phyloP scores from a whole-genome alignment of 1,140 invertebrate genomes.

The Lineus longissimus region DNA sequence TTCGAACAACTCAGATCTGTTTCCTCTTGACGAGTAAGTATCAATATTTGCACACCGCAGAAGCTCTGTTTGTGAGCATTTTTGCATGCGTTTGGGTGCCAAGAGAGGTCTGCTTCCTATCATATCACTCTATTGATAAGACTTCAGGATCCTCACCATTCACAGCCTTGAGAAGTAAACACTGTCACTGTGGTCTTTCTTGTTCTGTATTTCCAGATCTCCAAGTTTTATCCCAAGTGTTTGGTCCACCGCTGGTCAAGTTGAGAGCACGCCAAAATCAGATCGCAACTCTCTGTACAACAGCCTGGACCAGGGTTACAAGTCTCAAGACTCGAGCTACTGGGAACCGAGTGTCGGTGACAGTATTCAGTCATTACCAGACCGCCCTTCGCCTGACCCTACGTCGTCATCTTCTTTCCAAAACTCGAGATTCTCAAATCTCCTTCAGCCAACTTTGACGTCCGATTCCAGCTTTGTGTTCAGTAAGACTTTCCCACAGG shows the following conservation, averaged over 20 bases:
- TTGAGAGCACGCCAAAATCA: slow-evolving; percentile 9
- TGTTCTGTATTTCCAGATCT: background rate
- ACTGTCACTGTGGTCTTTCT: too few relatives aligned
- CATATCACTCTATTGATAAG: too few relatives aligned
- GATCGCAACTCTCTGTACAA: slow-evolving; percentile 9
- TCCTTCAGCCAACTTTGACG: background rate
- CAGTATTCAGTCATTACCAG: background rate
- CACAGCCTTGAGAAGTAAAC: too few relatives aligned
- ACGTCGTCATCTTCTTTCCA: background rate
- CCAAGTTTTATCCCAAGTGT: background rate
- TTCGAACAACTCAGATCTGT: background rate
- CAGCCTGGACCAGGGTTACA: slow-evolving; percentile 9
- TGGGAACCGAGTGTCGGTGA: background rate
- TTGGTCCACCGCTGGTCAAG: slow-evolving; percentile 8
- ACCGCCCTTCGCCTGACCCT: background rate
- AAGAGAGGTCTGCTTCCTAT: too few relatives aligned
- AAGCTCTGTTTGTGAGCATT: too few relatives aligned
- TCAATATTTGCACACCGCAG: too few relatives aligned
- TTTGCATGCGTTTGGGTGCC: too few relatives aligned
- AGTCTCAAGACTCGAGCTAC: slow-evolving; percentile 1
- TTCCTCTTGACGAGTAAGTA: background rate
- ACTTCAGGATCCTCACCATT: too few relatives aligned
- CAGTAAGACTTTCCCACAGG: background rate
- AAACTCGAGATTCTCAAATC: background rate
- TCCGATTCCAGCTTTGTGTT: slow-evolving; percentile 2